Percentiles rank a stretch among this genome's conserved stretches.
Conservation (phyloP, 2,797 vertebrate genomes). For the Rhinatrema bivittatum region DNA sequence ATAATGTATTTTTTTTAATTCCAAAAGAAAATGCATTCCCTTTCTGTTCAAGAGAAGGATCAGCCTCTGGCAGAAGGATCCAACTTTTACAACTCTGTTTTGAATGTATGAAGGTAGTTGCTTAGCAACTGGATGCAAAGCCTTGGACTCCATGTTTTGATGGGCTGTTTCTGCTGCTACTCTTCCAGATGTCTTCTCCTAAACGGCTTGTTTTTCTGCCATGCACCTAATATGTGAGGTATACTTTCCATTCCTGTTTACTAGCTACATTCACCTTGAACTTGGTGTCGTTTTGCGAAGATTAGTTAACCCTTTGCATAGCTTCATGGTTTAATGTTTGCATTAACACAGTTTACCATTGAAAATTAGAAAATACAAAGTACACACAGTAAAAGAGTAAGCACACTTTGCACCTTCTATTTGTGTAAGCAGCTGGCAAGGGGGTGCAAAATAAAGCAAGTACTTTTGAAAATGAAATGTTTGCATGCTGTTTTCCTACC, state of each 20-base stretch:
- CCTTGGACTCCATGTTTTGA: constrained; percentile 48
- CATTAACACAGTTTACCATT: too few species aligned
- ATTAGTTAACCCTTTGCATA: too few species aligned
- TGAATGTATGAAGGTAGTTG: constrained; percentile 49
- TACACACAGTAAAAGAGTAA: too few species aligned
- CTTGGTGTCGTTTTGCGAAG: constrained; percentile 10
- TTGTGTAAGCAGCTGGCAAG: too few species aligned
- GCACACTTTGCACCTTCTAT: too few species aligned
- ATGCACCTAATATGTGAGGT: constrained; percentile 38
- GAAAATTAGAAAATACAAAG: too few species aligned
- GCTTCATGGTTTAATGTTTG: too few species aligned
- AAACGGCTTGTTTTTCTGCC: constrained; percentile 38
- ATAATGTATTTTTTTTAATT: constrained; percentile 22
- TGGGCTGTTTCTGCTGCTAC: constrained; percentile 43
- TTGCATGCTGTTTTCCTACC: too few species aligned
- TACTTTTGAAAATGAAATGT: too few species aligned
- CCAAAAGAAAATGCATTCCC: constrained; percentile 24
- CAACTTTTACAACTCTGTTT: constrained; percentile 62
- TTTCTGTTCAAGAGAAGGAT: constrained; percentile 45
- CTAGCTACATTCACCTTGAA: constrained; percentile 38
- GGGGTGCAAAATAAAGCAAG: too few species aligned
- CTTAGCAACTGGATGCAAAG: constrained; percentile 55
- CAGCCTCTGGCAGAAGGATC: constrained; percentile 33
- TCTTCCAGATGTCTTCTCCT: constrained; percentile 51
- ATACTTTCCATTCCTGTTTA: constrained; percentile 52